Base-by-base conservation (phyloP, 2,888 invertebrate species). In the Caenorhabditis sp. region DNA sequence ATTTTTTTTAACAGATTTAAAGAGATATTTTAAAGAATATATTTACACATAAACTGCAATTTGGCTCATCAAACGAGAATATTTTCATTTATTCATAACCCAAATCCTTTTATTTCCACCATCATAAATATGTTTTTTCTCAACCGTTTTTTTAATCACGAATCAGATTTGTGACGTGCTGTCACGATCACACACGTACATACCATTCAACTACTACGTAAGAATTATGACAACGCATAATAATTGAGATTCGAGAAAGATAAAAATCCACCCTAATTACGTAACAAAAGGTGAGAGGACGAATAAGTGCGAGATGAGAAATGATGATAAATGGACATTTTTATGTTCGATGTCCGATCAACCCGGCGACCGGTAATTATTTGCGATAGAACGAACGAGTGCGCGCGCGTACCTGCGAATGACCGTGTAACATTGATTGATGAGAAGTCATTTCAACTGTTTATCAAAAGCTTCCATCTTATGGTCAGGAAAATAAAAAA, bases 361-460 rank as follows among this genome's bases (percentile, higher is more conserved):
- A 5, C 52, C 49, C 54, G 59, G 31, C 70, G 21, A 63, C 71
- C 71, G 71, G 71, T 71, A 71, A 71, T 71, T 71, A 61, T 64
- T 31, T 43, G 43, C 43, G 17, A 43, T 17, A 5, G 43, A 43
- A 17, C 17, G 43, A 43, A 14, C 12, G 43, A 2, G 43, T 3
- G 17, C 43, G 43, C 43, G 43, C 43, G 43, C 43, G 43, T 17
- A 17, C 43, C 3, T 14, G 43, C 23, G 38, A 53, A 20, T 36
- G 50, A 61, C 67, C 67, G 71, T 71, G 71, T 71, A 71, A 71
- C 71, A 71, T 53, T 71, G 71, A 71, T 71, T 71, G 71, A 71
- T 71, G 71, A 66, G 26, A 62, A 62, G 70, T 38, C 66, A 60
- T 70, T 66, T 43, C 43, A 43, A 43, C 17, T 43, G 43, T 43